These are phyloP conservation scores for Monomorium pharaonis DNA, from an alignment of 1,140 invertebrate species.

Conservation along the genomic window DNA sequence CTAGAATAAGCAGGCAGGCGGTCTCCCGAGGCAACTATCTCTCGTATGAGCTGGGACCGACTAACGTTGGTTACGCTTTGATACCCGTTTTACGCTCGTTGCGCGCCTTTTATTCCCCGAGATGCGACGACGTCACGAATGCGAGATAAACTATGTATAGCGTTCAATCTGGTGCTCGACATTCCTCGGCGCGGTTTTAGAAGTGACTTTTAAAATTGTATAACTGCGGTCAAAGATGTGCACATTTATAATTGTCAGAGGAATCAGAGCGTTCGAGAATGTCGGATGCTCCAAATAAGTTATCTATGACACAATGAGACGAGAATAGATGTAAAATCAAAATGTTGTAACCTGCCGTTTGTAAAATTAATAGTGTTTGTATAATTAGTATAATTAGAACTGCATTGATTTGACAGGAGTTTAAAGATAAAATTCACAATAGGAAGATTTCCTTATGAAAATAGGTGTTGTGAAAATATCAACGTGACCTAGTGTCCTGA, in stretches of 20 bases:
- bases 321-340: background rate
- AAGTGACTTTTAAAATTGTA: background rate
- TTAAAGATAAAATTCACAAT: background rate
- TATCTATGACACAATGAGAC: background rate
- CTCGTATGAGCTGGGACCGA: constrained; percentile 14
- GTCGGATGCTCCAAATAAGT: background rate
- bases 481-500: background rate
- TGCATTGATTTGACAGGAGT: background rate
- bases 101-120: background rate
- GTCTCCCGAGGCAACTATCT: constrained; percentile 52
- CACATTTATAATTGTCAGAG: background rate
- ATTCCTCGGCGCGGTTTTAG: background rate
- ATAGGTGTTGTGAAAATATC: background rate
- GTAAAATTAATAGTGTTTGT: background rate
- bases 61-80: constrained; percentile 40
- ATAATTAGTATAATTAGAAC: too few relatives aligned
- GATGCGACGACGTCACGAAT: background rate
- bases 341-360: background rate
- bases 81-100: constrained; percentile 35
- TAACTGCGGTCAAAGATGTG: background rate
- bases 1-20: constrained; percentile 49
- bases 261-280: background rate
- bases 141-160: background rate
- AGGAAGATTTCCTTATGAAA: background rate
- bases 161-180: background rate